Conservation (phyloP, 1,140 invertebrate species). For the Bombyx mori region DNA sequence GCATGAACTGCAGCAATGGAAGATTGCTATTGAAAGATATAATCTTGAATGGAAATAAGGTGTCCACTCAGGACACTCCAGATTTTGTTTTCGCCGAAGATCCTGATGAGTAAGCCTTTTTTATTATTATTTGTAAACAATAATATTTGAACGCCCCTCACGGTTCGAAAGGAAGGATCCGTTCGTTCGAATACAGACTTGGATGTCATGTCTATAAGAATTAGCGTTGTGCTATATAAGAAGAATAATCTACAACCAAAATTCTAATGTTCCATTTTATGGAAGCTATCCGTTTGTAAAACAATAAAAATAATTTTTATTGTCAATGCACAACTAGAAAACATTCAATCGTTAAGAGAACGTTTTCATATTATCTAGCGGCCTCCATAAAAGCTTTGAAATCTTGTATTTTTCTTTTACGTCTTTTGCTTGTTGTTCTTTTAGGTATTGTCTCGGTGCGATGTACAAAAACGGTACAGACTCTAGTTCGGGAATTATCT, state of each 20-base stretch:
- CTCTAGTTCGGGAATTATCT: conserved; percentile 15
- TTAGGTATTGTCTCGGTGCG: conserved; percentile 66
- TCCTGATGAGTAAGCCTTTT: conserved; percentile 37
- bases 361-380: no score
- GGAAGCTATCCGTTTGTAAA: no score
- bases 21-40: conserved; percentile 42
- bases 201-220: neutral
- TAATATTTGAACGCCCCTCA: neutral
- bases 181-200: neutral
- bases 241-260: no score
- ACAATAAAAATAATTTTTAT: no score
- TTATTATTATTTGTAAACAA: no score
- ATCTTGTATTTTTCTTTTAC: no score
- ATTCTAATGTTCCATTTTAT: no score
- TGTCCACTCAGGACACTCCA: conserved; percentile 46
- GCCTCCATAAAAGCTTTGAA: no score
- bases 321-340: no score
- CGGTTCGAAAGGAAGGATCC: neutral
- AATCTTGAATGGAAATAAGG: conserved; percentile 36
- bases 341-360: no score
- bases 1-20: conserved; percentile 39
- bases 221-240: no score
- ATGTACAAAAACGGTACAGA: conserved; percentile 33
- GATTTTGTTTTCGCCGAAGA: conserved; percentile 44
- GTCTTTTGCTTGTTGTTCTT: conserved; percentile 3